These are phyloP conservation scores for Cataglyphis altisquamis DNA, from an alignment of 2,888 invertebrate genomes.

Conservation along the genomic window DNA sequence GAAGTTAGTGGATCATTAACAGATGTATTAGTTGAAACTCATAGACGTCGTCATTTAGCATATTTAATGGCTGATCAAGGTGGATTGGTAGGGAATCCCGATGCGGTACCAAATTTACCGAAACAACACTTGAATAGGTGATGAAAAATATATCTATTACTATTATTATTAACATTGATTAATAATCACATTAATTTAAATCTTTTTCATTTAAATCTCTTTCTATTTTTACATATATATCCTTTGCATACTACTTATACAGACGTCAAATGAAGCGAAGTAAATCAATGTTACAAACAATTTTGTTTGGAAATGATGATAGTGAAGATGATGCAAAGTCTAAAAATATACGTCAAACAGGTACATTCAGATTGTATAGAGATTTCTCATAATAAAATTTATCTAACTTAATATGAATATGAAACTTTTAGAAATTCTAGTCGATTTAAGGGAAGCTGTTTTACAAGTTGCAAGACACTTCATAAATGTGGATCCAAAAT, in stretches of 20 bases:
- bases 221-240: slow-evolving; percentile 40
- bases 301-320: slow-evolving; percentile 94
- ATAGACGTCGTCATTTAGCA: slow-evolving; percentile 96
- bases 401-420: slow-evolving; percentile 5
- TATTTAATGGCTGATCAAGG: slow-evolving; percentile 99
- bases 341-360: slow-evolving; percentile 98
- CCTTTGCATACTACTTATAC: slow-evolving; percentile 74
- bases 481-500: slow-evolving; percentile 95
- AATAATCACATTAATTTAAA: slow-evolving; percentile 3
- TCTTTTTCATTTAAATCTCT: slow-evolving; percentile 14
- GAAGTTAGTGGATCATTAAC: slow-evolving; percentile 94
- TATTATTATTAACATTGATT: slow-evolving; percentile 31
- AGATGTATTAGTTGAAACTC: slow-evolving; percentile 95
- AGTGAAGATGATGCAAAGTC: slow-evolving; percentile 94
- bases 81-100: slow-evolving; percentile 96
- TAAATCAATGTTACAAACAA: slow-evolving; percentile 95
- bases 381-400: slow-evolving; percentile 22
- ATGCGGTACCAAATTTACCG: slow-evolving; percentile 95
- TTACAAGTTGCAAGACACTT: slow-evolving; percentile 97
- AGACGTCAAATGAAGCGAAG: slow-evolving; percentile 96
- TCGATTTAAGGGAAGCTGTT: slow-evolving; percentile 98
- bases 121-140: slow-evolving; percentile 94
- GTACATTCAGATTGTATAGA: slow-evolving; percentile 74
- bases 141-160: slow-evolving; percentile 32
- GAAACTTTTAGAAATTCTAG: slow-evolving; percentile 92